Evolutionary conservation across 2,797 vertebrate genomes (phyloP).

Genomic region (Microhierax caerulescens): DNA sequence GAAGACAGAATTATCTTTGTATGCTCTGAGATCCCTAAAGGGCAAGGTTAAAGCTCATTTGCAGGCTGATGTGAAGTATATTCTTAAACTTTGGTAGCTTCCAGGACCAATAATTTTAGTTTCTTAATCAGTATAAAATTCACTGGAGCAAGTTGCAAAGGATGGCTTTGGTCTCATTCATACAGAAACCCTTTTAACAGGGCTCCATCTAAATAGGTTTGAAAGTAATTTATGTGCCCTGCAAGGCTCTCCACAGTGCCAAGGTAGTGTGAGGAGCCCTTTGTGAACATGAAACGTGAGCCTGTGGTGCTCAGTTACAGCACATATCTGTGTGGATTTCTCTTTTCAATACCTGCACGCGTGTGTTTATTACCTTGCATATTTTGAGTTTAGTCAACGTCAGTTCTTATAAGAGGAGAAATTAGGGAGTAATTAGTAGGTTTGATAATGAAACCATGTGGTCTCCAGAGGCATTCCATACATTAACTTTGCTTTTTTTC

Average conservation of each 20-base stretch:
- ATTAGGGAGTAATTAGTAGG: not conserved
- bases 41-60: not conserved
- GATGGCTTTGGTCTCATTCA: not conserved
- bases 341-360: not conserved
- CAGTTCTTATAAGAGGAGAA: not conserved
- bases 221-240: not conserved
- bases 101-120: conserved; percentile 15
- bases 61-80: not conserved
- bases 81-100: conserved; percentile 3
- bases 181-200: not conserved
- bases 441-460: not conserved
- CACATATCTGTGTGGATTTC: not conserved
- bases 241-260: not conserved
- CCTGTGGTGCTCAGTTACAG: not conserved
- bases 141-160: not conserved
- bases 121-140: conserved; percentile 7
- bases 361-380: not conserved
- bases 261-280: not conserved
- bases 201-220: not conserved
- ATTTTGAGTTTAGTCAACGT: not conserved
- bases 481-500: not conserved
- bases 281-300: not conserved
- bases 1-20: conserved; percentile 5
- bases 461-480: not conserved
- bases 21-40: not conserved